phyloP scores from a whole-genome alignment of 2,888 invertebrate species.

The Hemistola chrysoprasaria region DNA sequence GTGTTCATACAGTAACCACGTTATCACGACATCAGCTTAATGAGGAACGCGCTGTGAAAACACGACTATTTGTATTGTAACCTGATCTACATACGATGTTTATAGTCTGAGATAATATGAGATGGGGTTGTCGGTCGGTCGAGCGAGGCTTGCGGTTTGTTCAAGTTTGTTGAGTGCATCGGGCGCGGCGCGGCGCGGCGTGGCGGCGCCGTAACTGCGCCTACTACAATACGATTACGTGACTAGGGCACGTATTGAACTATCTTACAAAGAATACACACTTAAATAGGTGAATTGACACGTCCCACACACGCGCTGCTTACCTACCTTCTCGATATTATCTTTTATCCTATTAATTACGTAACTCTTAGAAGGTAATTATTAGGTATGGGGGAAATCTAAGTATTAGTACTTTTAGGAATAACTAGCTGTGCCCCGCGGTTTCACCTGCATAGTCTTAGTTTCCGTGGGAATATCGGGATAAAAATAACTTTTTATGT shows the following conservation, averaged over 20 bases:
- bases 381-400: too few relatives aligned
- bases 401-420: too few relatives aligned
- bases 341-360: too few relatives aligned
- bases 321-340: too few relatives aligned
- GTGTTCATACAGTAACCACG: conserved; percentile 17
- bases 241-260: conserved; percentile 67
- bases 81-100: conserved; percentile 64
- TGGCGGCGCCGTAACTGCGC: conserved; percentile 27
- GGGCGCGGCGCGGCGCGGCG: conserved; percentile 15
- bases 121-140: conserved; percentile 11
- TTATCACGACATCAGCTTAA: conserved; percentile 65
- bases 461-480: too few relatives aligned
- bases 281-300: conserved; percentile 42
- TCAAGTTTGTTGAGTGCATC: conserved; percentile 9
- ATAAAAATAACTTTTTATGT: too few relatives aligned
- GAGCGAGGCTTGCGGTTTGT: not conserved
- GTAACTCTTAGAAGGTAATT: too few relatives aligned
- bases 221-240: conserved; percentile 49
- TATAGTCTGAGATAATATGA: conserved; percentile 53
- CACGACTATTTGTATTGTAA: conserved; percentile 67
- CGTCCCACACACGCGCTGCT: conserved; percentile 38
- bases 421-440: too few relatives aligned
- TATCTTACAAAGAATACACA: conserved; percentile 50
- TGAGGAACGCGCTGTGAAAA: conserved; percentile 69
- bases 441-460: too few relatives aligned